Base-by-base conservation (phyloP, 1,140 invertebrate species). In the Phthorimaea operculella region DNA sequence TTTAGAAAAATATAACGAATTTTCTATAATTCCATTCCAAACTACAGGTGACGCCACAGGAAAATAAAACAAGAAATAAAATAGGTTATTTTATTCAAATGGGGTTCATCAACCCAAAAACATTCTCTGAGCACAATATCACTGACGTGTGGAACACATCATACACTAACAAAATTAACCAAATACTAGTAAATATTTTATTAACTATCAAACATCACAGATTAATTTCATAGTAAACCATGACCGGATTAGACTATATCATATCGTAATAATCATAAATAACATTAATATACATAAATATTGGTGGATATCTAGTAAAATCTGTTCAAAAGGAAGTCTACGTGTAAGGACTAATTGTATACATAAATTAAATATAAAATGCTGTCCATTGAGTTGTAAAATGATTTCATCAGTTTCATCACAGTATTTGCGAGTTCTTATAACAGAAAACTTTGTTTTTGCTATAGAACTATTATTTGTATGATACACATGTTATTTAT, bases 81-180 rank as follows among this genome's bases (percentile, higher is more conserved):
- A 62, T 61, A 62, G 12, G 42, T 49, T 59, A 28, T 50, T 61
- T 72, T 70, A 69, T 68, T 73, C 62, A 58, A 58, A 53, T 60
- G 68, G 66, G 63, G 57, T 28, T 28, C 21, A 59, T 62, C 42
- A 52, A 66, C 60, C 69, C 68, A 63, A 68, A 63, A 64, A 62
- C 66, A 63, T 65, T 59, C 68, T 74, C 70, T 82, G 76, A 82
- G 76, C 74, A 75, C 66, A 74, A 64, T 74, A 78, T 78, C 75
- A 78, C 74, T 68, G 70, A 77, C 66, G 66, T 70, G 65, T 73
- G 61, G 55, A 63, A 69, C 70, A 79, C 70, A 75, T 70, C 68
- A 63, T 52, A 65, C 57, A 68, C 63, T 64, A 67, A 68, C 60
- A 67, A 63, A 63, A 45, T 55, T 61, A 60, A 64, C 52, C 58